Conservation (phyloP, 2,113 vertebrate species). For the Strigops habroptila region DNA sequence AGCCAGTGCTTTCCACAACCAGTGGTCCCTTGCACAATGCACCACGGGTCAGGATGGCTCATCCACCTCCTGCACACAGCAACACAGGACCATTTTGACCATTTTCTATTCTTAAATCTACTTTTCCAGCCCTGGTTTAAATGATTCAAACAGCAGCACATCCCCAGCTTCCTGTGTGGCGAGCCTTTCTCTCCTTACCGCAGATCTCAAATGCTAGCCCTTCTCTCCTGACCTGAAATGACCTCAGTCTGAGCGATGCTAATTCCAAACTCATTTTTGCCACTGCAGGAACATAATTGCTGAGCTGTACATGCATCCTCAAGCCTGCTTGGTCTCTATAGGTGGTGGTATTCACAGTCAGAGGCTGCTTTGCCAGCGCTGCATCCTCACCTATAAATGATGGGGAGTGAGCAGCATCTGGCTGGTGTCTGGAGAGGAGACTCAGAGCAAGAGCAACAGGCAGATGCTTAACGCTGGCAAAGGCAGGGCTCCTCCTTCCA, state of each 20-base stretch:
- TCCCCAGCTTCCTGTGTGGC: background rate
- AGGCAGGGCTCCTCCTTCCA: background rate
- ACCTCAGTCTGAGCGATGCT: background rate
- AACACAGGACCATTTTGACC: fast-evolving
- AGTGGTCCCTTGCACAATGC: fast-evolving
- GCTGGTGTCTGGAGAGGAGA: background rate
- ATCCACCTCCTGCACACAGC: background rate
- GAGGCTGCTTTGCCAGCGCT: fast-evolving
- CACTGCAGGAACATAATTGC: background rate
- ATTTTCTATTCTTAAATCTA: background rate
- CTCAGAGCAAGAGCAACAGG: background rate
- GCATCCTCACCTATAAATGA: fast-evolving
- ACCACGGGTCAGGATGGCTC: fast-evolving
- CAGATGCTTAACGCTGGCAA: background rate
- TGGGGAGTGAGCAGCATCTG: background rate
- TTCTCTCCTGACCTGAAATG: background rate
- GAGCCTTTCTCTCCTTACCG: background rate
- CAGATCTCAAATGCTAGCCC: background rate
- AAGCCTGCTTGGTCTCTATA: background rate
- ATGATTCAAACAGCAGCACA: background rate
- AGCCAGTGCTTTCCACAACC: background rate
- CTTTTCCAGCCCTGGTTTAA: background rate
- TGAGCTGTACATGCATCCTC: background rate
- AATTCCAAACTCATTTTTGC: fast-evolving
- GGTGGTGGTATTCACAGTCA: fast-evolving